These are phyloP conservation scores for Psilanteris sp. DNA, from an alignment of 1,140 invertebrate species.

Conservation along the genomic window DNA sequence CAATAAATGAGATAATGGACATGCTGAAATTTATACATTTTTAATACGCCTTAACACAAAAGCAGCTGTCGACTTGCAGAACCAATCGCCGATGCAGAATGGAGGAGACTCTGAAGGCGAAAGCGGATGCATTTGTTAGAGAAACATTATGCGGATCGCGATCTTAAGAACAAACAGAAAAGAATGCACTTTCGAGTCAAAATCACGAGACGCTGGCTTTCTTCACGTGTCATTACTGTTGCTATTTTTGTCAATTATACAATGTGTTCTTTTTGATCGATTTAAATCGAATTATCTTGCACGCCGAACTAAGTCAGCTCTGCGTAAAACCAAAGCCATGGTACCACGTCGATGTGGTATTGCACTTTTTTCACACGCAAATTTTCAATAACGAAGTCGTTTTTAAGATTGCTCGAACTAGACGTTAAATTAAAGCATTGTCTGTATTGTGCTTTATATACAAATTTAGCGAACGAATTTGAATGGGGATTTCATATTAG, in stretches of 20 bases:
- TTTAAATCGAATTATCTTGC: slow-evolving; percentile 6
- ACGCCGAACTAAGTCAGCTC: slow-evolving; percentile 39
- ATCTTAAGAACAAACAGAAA: slow-evolving; percentile 7
- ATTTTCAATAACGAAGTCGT: slow-evolving; percentile 47
- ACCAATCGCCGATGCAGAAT: slow-evolving; percentile 85
- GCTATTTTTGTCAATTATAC: slow-evolving; percentile 33
- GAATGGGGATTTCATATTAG: slow-evolving; percentile 21
- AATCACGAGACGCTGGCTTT: slow-evolving; percentile 38
- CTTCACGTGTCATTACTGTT: slow-evolving; percentile 41
- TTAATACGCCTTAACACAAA: slow-evolving; percentile 77
- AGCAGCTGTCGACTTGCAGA: slow-evolving; percentile 89
- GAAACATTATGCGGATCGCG: slow-evolving; percentile 22
- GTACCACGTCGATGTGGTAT: slow-evolving; percentile 16
- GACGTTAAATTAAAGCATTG: slow-evolving; percentile 41
- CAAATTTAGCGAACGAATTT: slow-evolving; percentile 44
- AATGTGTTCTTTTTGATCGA: slow-evolving; percentile 8
- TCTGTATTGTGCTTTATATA: slow-evolving; percentile 53
- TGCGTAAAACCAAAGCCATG: slow-evolving; percentile 21
- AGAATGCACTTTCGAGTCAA: slow-evolving; percentile 53
- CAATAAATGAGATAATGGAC: slow-evolving; percentile 11
- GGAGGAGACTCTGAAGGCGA: slow-evolving; percentile 87
- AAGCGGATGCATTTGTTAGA: slow-evolving; percentile 89
- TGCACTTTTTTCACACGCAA: slow-evolving; percentile 41
- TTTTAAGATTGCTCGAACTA: slow-evolving; percentile 41
- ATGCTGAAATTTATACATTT: slow-evolving; percentile 31